Evolutionary conservation across 2,888 invertebrate species (phyloP).

Genomic region (Apamea crenata): DNA sequence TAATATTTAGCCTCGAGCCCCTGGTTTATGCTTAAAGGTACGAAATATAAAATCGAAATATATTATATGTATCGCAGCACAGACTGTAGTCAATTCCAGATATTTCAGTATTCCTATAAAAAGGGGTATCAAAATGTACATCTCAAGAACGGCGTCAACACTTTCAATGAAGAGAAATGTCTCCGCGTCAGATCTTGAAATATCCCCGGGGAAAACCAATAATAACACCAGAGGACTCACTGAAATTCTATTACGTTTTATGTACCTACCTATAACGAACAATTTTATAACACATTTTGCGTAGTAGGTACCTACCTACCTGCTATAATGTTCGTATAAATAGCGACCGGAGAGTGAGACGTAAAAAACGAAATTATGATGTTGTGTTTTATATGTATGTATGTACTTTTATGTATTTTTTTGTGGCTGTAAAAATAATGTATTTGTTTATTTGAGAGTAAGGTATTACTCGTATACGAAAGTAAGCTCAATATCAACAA

Average conservation of each 20-base stretch:
- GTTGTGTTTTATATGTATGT: constrained; percentile 46
- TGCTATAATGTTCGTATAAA: constrained; percentile 59
- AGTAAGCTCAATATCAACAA: not conserved
- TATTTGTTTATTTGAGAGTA: constrained; percentile 49
- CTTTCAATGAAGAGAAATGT: constrained; percentile 63
- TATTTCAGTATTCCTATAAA: constrained; percentile 41
- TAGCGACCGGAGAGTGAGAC: constrained; percentile 52
- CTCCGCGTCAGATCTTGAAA: constrained; percentile 58
- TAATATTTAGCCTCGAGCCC: no score
- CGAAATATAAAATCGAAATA: constrained; percentile 8
- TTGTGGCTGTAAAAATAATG: constrained; percentile 52
- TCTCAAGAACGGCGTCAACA: constrained; percentile 50
- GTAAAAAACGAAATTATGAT: constrained; percentile 66
- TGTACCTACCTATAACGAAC: constrained; percentile 47
- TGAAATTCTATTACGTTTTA: constrained; percentile 66
- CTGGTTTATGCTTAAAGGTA: not conserved
- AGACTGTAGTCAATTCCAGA: constrained; percentile 16
- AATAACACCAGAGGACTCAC: constrained; percentile 61
- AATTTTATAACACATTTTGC: constrained; percentile 65
- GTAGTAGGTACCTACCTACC: constrained; percentile 33
- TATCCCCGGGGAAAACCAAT: constrained; percentile 64
- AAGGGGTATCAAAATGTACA: constrained; percentile 35
- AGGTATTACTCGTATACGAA: constrained; percentile 4
- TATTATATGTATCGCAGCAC: not conserved
- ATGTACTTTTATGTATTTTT: constrained; percentile 39